Evolutionary conservation across 2,888 invertebrate species (phyloP), one percentile per base, ranked within the genome.

Genomic region (Drosophila leonis): DNA sequence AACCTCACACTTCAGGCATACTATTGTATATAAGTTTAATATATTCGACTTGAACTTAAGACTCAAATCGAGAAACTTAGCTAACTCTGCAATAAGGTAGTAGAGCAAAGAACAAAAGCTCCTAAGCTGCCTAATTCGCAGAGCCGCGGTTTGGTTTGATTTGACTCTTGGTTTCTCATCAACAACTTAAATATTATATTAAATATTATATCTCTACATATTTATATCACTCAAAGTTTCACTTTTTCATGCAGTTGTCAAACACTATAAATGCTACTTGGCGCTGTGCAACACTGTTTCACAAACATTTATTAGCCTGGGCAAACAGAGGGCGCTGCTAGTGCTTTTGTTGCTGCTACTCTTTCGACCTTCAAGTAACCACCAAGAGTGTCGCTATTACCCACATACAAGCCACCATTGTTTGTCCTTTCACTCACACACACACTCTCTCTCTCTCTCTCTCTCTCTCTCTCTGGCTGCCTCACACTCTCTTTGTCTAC

Each of bases 321-420:
- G 33, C 24, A 33, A 75, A 41, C 44, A 63, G 63, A 42, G 37
- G 33, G 24, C n/a, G 24, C 20, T 33, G 4, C 20, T 49, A 35
- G 31, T 33, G 24, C 24, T 24, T 1, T n/a, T 48, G 61, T 4
- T 39, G 42, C 27, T 31, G 35, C 31, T 39, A 18, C 5, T 35
- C 13, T 27, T 29, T 10, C 61, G 74, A 78, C 78, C 76, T 78
- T 73, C 74, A 62, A 78, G 78, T 73, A 54, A 60, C 65, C 78
- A 69, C 48, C 56, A 72, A 54, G 35, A 24, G 52, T 48, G 18
- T 20, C 49, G 56, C 27, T 35, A 10, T 10, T 13, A 60, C 20
- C 52, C 51, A 63, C 44, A 29, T 31, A 29, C 56, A 52, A 46
- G 18, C 35, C 44, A 41, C 27, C 31, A 62, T 31, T 46, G 46